Evolutionary conservation across 2,888 invertebrate genomes (phyloP).

Genomic region (Carabus problematicus): DNA sequence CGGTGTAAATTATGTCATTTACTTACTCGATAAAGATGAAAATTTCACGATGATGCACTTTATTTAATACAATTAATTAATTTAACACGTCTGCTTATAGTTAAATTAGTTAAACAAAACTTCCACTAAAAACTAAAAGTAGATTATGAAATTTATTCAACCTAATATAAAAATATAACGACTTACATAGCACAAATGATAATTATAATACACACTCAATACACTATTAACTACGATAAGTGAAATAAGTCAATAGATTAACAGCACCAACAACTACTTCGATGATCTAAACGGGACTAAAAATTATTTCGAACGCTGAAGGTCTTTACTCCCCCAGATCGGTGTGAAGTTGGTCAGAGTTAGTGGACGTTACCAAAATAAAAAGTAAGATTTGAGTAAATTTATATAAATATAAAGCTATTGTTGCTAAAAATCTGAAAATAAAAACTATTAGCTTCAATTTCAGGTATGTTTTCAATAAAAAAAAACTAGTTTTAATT

Average conservation of each 20-base stretch:
- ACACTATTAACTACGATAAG: slow-evolving; percentile 31
- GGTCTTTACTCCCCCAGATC: slow-evolving; percentile 16
- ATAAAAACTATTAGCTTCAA: too few relatives aligned
- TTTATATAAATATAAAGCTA: too few relatives aligned
- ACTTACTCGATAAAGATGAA: slow-evolving; percentile 6
- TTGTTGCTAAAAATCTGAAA: too few relatives aligned
- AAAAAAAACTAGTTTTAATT: not conserved
- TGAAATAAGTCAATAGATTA: slow-evolving; percentile 17
- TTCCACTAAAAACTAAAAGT: slow-evolving; percentile 16
- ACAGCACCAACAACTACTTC: slow-evolving; percentile 34
- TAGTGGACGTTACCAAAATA: too few relatives aligned
- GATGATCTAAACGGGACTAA: slow-evolving; percentile 35
- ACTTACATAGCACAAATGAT: slow-evolving; percentile 21
- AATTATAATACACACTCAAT: slow-evolving; percentile 27
- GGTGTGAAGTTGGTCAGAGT: slow-evolving; percentile 5
- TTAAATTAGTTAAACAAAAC: slow-evolving; percentile 32
- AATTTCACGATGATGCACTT: slow-evolving; percentile 4
- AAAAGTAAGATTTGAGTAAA: too few relatives aligned
- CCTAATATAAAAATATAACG: not conserved
- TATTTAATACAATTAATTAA: not conserved
- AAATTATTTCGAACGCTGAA: slow-evolving; percentile 23
- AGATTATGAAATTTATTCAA: not conserved
- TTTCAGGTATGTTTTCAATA: too few relatives aligned
- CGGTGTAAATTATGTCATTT: not conserved
- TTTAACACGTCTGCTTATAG: slow-evolving; percentile 18